Evolutionary conservation across 1,140 invertebrate genomes (phyloP).

Genomic region (Cryptotermes secundus): DNA sequence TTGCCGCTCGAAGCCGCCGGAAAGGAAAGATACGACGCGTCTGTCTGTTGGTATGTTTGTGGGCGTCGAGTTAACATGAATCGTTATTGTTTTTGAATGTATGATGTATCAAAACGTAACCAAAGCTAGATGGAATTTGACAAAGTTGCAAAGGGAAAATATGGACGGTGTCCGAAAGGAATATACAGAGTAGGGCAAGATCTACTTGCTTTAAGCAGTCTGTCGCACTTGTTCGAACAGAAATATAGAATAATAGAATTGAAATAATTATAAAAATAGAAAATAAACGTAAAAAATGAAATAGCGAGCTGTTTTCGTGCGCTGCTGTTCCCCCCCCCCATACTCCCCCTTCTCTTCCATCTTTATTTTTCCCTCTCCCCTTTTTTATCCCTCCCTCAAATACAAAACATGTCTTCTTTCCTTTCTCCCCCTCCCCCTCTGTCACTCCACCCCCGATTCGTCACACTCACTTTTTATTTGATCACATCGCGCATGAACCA

Average conservation of each 20-base stretch:
- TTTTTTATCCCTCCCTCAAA: conserved; percentile 22
- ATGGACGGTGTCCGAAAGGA: neutral
- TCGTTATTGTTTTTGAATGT: neutral
- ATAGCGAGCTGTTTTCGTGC: neutral
- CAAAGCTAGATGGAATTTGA: neutral
- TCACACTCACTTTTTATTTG: neutral
- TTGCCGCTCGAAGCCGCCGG: neutral
- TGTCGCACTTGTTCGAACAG: neutral
- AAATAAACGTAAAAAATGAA: neutral
- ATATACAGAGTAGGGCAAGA: neutral
- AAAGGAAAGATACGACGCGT: neutral
- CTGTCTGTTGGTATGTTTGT: neutral
- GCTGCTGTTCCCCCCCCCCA: neutral
- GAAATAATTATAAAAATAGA: neutral
- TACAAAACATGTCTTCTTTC: neutral
- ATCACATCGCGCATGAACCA: neutral
- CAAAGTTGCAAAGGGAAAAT: neutral
- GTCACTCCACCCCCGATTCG: neutral
- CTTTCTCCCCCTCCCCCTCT: neutral
- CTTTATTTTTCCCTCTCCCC: conserved; percentile 26
- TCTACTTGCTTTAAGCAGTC: neutral
- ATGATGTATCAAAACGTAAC: neutral
- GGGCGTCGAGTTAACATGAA: neutral
- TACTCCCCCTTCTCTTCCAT: conserved; percentile 2
- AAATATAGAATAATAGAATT: neutral